Base-by-base conservation (phyloP, 2,888 invertebrate genomes). In the Adela reaumurella region DNA sequence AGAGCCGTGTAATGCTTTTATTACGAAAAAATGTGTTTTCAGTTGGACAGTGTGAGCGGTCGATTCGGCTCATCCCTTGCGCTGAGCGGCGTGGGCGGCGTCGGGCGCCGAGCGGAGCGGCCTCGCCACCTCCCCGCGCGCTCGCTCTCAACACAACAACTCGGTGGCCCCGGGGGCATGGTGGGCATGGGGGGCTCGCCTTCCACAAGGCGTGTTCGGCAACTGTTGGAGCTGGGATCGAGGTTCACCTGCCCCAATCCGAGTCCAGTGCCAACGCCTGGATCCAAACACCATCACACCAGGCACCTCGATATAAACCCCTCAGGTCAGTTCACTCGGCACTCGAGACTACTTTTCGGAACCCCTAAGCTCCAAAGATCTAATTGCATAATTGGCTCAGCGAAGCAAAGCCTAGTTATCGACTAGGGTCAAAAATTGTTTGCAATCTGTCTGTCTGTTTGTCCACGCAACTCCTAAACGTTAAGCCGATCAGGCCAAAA, bases 241-340 rank as follows among this genome's bases (percentile, higher is more conserved):
- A 81, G 60, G 60, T 82, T 79, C 51, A 83, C 80, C 59, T 83
- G 83, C 46, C 87, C 87, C 1, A 84, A 85, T 54, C 84, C 85
- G 19, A 88, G 88, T 62, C 88, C 88, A 0, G 88, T 88, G 45
- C 88, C 88, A 1, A 90, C 90, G 50, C 89, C 91, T 4, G 86
- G 90, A 49, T 89, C 91, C 16, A 86, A 90, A 47, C 83, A 91
- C 62, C 88, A 91, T 53, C 88, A 91, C 53, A 83, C 87, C 43
- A 82, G 89, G 62, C 89, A 87, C 67, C 82, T 94, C 57, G 93
- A 94, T 69, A 93, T 94, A 58, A 94, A 94, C 81, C 92, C 93
- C 61, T 93, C 90, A 62, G 92, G 89, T 88, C 59, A 62, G 63
- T n/a, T n/a, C n/a, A n/a, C n/a, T n/a, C n/a, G n/a, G n/a, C n/a